These are phyloP conservation scores for Oscheius sp. DNA, from an alignment of 2,888 invertebrate species.

Conservation along the genomic window DNA sequence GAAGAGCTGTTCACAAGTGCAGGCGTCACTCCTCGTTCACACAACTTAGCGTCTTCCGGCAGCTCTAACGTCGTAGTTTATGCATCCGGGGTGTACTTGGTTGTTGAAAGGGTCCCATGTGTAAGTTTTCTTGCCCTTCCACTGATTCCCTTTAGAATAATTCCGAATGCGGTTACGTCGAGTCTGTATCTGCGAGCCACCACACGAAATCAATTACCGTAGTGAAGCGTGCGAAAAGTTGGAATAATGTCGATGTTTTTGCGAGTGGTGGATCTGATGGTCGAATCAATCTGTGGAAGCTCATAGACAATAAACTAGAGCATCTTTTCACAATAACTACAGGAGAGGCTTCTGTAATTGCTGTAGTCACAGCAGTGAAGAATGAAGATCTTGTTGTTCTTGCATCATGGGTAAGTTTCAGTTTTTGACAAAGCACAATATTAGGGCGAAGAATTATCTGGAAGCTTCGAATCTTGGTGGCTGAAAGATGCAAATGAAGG, in stretches of 20 bases:
- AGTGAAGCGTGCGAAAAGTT: conserved; percentile 46
- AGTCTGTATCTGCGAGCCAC: conserved; percentile 42
- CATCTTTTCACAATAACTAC: conserved; percentile 15
- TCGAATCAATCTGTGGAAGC: conserved; percentile 40
- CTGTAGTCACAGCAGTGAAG: conserved; percentile 7
- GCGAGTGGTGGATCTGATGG: conserved; percentile 40
- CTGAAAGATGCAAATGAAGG: not conserved
- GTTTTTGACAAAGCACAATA: not conserved
- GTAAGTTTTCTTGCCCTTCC: conserved; percentile 29
- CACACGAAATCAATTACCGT: conserved; percentile 52
- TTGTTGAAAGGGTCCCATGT: conserved; percentile 44
- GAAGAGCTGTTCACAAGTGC: conserved; percentile 46
- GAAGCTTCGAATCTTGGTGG: conserved; percentile 28
- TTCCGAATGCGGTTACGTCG: conserved; percentile 39
- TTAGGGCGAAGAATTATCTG: conserved; percentile 19
- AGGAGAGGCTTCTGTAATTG: not conserved
- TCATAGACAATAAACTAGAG: conserved; percentile 8
- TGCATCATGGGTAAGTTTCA: conserved; percentile 27
- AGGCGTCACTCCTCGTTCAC: conserved; percentile 53
- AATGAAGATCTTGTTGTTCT: conserved; percentile 4
- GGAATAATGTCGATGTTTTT: conserved; percentile 18
- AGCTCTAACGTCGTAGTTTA: conserved; percentile 41
- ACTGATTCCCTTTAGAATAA: conserved; percentile 32
- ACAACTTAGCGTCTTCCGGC: conserved; percentile 47
- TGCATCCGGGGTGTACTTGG: conserved; percentile 50